Evolutionary conservation across 2,888 invertebrate genomes (phyloP), one percentile per base, ranked within the genome.

Genomic region (Oxyteleia sp.): DNA sequence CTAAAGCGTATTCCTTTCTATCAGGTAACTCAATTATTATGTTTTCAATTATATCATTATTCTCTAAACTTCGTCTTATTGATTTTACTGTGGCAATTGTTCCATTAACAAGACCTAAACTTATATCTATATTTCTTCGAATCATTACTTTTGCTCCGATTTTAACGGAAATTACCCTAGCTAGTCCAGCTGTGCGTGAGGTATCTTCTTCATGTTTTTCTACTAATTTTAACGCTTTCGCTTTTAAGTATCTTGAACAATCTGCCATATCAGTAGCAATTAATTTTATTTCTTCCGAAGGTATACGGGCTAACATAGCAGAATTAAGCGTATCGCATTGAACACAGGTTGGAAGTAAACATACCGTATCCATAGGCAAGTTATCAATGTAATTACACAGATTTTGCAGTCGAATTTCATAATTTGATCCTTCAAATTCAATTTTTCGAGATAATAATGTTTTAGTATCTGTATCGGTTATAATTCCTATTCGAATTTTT

Each of bases 341-440:
- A 41, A 13, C 41, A 88, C 79, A 92, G 85, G 81, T 91, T 90
- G 59, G 89, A 90, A 47, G 90, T 90, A 23, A 89, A 89, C 23
- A 91, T 88, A 35, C 90, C 90, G 47, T 20, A 10, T 15, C 23
- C 29, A 16, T 74, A 11, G 23, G 23, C 15, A 45, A 18, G 4
- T 4, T 45, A 16, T 16, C 16, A 7, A 45, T 45, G 18, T 45
- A 45, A 18, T 63, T 13, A 43, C 74, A 63, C 0, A 74, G 11
- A 53, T 53, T 18, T 29, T 63, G 10, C 8, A 74, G 13, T 15
- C 41, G 41, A 23, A 45, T 13, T 11, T 13, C 13, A 35, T 20
- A 5, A 55, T 53, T n/a, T 5, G 13, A 4, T n/a, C 15, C 13
- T 26, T 15, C 1, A 3, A 55, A 55, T 2, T 16, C n/a, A 10